A percentile compares a stretch with the other conserved stretches of the same genome.
Evolutionary conservation across 2,797 vertebrate species (phyloP).

Genomic region (Babyrousa celebensis): DNA sequence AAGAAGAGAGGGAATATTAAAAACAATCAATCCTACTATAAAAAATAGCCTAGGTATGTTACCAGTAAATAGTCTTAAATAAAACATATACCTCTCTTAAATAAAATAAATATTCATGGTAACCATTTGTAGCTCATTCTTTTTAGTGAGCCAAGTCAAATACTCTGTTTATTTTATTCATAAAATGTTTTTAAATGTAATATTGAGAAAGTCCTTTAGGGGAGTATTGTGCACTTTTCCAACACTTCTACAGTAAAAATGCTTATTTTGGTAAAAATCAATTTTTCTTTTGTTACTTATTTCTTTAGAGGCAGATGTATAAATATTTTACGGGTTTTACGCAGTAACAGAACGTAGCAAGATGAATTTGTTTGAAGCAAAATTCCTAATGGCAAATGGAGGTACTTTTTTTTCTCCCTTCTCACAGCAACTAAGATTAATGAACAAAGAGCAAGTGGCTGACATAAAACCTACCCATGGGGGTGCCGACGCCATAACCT

Average conservation of each 20-base stretch:
- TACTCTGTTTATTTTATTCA: neutral
- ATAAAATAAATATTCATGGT: neutral
- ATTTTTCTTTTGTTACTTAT: neutral
- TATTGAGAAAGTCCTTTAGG: neutral
- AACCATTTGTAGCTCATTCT: neutral
- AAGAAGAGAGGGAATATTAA: neutral
- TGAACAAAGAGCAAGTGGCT: conserved; percentile 77
- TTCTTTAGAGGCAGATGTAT: neutral
- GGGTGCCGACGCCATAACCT: conserved; percentile 98
- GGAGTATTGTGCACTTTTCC: neutral
- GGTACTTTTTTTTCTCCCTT: neutral
- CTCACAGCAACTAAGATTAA: conserved; percentile 81
- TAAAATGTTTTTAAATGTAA: neutral
- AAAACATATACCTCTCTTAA: neutral
- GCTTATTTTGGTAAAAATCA: neutral
- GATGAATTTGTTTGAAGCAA: neutral
- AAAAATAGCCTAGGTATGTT: conserved; percentile 14
- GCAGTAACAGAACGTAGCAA: neutral
- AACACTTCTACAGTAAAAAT: neutral
- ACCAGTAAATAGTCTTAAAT: neutral
- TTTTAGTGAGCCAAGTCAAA: conserved; percentile 3
- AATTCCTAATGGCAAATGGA: neutral
- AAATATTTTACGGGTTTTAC: conserved; percentile 5
- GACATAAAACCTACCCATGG: conserved; percentile 95
- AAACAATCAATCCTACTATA: neutral